phyloP scores from a whole-genome alignment of 2,797 vertebrate species.

The Anguilla megastoma region DNA sequence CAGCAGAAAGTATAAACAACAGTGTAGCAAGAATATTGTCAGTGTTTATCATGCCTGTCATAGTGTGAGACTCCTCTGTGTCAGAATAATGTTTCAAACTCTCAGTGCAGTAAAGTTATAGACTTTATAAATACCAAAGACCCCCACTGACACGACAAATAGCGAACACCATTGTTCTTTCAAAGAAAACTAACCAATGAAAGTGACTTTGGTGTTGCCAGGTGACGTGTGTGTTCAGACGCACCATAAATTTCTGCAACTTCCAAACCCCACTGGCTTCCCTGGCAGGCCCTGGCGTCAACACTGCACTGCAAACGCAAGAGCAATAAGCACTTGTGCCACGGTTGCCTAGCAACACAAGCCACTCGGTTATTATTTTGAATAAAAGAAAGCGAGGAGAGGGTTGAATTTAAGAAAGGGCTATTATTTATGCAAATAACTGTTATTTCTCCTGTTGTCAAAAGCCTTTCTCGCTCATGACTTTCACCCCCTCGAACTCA shows the following conservation, averaged over 20 bases:
- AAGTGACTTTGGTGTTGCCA: slow-evolving; percentile 13
- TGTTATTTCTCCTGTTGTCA: slow-evolving; percentile 59
- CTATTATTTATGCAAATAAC: slow-evolving; percentile 66
- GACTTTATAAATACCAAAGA: not conserved
- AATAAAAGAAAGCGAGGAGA: slow-evolving; percentile 52
- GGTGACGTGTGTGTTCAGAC: not conserved
- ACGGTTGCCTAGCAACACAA: slow-evolving; percentile 73
- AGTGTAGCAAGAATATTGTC: not conserved
- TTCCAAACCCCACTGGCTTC: slow-evolving; percentile 44
- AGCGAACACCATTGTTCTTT: not conserved
- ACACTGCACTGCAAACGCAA: slow-evolving; percentile 60
- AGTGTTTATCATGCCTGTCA: not conserved
- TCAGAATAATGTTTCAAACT: not conserved
- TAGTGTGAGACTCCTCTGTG: not conserved
- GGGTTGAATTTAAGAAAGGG: slow-evolving; percentile 40
- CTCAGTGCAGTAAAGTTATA: not conserved
- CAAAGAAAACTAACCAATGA: not conserved
- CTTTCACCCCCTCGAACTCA: slow-evolving; percentile 46
- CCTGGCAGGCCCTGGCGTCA: slow-evolving; percentile 52
- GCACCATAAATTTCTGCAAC: slow-evolving; percentile 35
- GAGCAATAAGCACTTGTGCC: slow-evolving; percentile 61
- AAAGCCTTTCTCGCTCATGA: slow-evolving; percentile 50
- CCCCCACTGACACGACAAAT: not conserved
- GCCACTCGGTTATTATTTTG: slow-evolving; percentile 68
- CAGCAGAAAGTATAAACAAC: not conserved